Evolutionary conservation across 2,113 vertebrate species (phyloP).

Genomic region (Salvator merianae): DNA sequence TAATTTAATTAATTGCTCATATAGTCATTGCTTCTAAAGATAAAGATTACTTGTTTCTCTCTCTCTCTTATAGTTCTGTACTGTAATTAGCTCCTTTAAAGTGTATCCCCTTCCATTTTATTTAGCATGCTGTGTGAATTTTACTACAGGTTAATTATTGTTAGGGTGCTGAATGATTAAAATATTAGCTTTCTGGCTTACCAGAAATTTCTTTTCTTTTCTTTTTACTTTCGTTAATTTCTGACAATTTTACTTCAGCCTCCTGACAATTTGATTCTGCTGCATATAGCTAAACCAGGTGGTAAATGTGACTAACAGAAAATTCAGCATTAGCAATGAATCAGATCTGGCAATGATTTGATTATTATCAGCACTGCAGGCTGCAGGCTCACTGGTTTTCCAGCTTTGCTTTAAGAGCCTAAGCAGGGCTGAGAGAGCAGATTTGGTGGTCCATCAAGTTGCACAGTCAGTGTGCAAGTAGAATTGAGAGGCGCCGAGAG

Average conservation of each 20-base stretch:
- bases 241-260: neutral
- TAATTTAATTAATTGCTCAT: slow-evolving; percentile 16
- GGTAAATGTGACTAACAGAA: neutral
- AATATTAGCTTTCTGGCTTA: neutral
- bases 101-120: neutral
- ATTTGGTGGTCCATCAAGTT: no score
- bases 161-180: neutral
- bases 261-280: neutral
- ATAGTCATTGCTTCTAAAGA: neutral
- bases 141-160: slow-evolving; percentile 1
- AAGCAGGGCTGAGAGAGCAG: no score
- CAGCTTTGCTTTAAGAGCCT: no score
- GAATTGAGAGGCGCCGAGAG: no score
- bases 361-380: neutral
- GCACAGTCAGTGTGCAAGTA: no score
- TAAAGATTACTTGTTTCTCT: neutral
- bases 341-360: neutral
- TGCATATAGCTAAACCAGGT: neutral
- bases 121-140: neutral
- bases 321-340: neutral
- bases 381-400: no score
- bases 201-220: neutral
- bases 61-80: neutral
- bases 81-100: slow-evolving; percentile 3
- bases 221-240: neutral